Percentiles rank a stretch among this genome's conserved stretches.
phyloP scores from a whole-genome alignment of 2,888 invertebrate species.

The Adela reaumurella region DNA sequence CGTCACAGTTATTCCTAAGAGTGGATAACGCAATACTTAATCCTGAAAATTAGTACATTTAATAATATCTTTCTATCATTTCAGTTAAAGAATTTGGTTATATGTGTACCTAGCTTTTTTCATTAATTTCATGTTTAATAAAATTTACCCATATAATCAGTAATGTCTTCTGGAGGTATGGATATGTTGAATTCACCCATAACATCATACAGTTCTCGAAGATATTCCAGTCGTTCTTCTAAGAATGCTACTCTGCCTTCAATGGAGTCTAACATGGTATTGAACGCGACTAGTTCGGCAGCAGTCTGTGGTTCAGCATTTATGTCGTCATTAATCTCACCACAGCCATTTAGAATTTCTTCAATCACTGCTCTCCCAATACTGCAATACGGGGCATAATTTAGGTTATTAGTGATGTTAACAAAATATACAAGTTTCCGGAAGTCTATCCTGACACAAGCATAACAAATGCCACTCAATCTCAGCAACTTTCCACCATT shows the following conservation, averaged over 20 bases:
- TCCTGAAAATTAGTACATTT: conserved; percentile 25
- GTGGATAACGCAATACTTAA: conserved; percentile 60
- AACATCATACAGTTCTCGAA: conserved; percentile 78
- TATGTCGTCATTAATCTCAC: conserved; percentile 62
- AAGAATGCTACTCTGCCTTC: conserved; percentile 64
- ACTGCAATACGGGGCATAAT: conserved; percentile 32
- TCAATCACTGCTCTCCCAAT: conserved; percentile 61
- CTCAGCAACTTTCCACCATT: too few species aligned
- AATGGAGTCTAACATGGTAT: conserved; percentile 66
- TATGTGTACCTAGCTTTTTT: too few species aligned
- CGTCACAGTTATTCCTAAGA: conserved; percentile 67
- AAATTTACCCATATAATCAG: conserved; percentile 28
- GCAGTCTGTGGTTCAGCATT: conserved; percentile 66
- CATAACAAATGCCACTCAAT: too few species aligned
- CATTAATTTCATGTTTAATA: too few species aligned
- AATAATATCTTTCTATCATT: neutral
- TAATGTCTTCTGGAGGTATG: conserved; percentile 68
- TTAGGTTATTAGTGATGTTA: too few species aligned
- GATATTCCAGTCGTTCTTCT: conserved; percentile 72
- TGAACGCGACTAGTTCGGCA: conserved; percentile 66
- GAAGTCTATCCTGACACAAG: too few species aligned
- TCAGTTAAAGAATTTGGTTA: too few species aligned
- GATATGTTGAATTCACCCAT: conserved; percentile 76
- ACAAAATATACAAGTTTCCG: too few species aligned
- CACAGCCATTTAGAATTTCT: conserved; percentile 59